A percentile compares a stretch with the other conserved stretches of the same genome.
phyloP scores from a whole-genome alignment of 1,140 invertebrate genomes.

The Plutomurus gul region DNA sequence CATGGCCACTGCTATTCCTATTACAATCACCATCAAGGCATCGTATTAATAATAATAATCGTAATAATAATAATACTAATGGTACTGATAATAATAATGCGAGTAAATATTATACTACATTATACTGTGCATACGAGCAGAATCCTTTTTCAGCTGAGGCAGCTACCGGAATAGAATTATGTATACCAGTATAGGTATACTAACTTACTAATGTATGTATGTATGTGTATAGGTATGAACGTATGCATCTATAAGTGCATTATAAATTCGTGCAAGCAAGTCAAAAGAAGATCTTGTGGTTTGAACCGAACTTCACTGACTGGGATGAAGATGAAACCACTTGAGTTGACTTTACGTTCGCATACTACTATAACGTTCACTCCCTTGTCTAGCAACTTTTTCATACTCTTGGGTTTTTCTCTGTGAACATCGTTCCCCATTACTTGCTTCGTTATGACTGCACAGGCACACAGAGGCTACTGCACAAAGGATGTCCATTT shows the following conservation, averaged over 20 bases:
- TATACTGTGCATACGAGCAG: too few species aligned
- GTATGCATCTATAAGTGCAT: too few species aligned
- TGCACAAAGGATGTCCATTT: background rate
- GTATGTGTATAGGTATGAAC: too few species aligned
- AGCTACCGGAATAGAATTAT: too few species aligned
- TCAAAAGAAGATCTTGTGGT: too few species aligned
- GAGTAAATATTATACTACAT: background rate
- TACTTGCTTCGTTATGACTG: too few species aligned
- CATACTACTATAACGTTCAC: background rate
- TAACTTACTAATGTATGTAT: too few species aligned
- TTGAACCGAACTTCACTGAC: background rate
- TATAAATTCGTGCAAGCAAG: too few species aligned
- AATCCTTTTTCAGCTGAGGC: too few species aligned
- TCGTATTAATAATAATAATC: conserved; percentile 7
- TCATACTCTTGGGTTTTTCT: conserved; percentile 4
- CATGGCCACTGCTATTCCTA: background rate
- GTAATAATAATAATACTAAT: background rate
- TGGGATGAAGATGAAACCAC: conserved; percentile 10
- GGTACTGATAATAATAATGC: background rate
- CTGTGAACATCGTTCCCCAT: conserved; percentile 7
- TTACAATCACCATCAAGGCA: background rate
- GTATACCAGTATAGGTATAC: too few species aligned
- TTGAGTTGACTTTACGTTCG: conserved; percentile 16
- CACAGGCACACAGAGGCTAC: too few species aligned
- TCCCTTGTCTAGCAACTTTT: conserved; percentile 8